Percentiles rank a stretch among this genome's conserved stretches.
Conservation (phyloP, 2,888 invertebrate species). For the Noctua janthina region DNA sequence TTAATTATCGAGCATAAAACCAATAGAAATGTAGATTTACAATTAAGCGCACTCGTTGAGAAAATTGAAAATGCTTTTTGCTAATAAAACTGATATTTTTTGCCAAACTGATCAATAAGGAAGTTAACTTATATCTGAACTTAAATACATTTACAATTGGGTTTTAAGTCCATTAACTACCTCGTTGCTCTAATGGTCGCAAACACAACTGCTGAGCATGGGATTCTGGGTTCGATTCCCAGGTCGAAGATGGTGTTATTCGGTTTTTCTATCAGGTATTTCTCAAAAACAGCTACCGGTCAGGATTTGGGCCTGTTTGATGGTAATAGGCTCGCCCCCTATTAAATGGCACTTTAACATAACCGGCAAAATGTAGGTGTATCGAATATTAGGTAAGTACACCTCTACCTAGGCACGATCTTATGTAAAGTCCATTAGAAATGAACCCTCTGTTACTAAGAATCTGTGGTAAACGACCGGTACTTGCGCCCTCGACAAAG, state of each 20-base stretch:
- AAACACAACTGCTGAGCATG: neutral
- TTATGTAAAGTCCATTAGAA: conserved; percentile 62
- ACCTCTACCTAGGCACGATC: neutral
- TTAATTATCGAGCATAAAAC: conserved; percentile 52
- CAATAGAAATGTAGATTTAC: conserved; percentile 49
- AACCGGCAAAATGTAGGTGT: neutral
- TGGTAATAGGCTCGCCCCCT: neutral
- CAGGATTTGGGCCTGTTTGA: neutral
- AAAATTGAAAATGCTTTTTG: conserved; percentile 45
- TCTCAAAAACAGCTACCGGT: neutral
- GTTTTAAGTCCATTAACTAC: conserved; percentile 58
- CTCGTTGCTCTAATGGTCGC: neutral
- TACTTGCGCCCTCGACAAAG: conserved; percentile 72
- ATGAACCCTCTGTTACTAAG: conserved; percentile 70
- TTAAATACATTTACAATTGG: conserved; percentile 70
- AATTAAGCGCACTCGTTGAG: conserved; percentile 36
- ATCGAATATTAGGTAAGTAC: neutral
- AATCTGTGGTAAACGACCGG: conserved; percentile 72
- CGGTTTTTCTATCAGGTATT: too few species aligned
- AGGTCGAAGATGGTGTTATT: neutral
- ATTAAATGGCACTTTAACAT: neutral
- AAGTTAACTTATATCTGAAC: conserved; percentile 49
- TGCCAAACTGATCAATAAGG: conserved; percentile 31
- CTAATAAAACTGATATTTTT: conserved; percentile 38
- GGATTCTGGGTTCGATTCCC: neutral